Conservation (phyloP, 2,113 vertebrate genomes). For the Sylvicapra grimmia region DNA sequence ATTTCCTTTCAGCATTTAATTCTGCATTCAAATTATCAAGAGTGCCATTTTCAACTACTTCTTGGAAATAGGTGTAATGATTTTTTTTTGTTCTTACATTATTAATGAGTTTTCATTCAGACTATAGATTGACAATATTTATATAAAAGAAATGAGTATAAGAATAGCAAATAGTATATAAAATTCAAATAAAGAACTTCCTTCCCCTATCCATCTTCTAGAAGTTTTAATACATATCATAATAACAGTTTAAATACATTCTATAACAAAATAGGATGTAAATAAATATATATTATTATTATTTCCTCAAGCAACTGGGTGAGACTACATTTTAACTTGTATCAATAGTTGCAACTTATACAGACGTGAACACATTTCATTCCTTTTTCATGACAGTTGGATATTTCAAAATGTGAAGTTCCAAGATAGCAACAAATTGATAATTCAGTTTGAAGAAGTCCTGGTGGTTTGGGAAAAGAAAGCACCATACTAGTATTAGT, state of each 20-base stretch:
- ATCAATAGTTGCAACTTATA: too few relatives aligned
- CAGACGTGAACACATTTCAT: too few relatives aligned
- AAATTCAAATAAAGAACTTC: background rate
- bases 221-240: background rate
- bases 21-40: background rate
- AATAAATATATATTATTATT: background rate
- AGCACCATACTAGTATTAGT: too few relatives aligned
- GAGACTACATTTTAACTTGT: background rate
- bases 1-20: conserved; percentile 11
- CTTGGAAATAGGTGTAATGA: background rate
- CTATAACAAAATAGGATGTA: background rate
- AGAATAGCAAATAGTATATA: background rate
- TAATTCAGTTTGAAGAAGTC: too few relatives aligned
- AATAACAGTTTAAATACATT: background rate
- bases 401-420: too few relatives aligned
- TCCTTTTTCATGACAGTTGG: too few relatives aligned
- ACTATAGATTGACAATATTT: background rate
- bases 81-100: background rate
- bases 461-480: too few relatives aligned
- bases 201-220: background rate
- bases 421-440: too few relatives aligned
- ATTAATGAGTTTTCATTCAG: conserved; percentile 9
- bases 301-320: background rate
- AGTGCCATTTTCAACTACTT: background rate
- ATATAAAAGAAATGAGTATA: background rate